phyloP scores from a whole-genome alignment of 2,888 invertebrate species.

The Apodemia duryi region DNA sequence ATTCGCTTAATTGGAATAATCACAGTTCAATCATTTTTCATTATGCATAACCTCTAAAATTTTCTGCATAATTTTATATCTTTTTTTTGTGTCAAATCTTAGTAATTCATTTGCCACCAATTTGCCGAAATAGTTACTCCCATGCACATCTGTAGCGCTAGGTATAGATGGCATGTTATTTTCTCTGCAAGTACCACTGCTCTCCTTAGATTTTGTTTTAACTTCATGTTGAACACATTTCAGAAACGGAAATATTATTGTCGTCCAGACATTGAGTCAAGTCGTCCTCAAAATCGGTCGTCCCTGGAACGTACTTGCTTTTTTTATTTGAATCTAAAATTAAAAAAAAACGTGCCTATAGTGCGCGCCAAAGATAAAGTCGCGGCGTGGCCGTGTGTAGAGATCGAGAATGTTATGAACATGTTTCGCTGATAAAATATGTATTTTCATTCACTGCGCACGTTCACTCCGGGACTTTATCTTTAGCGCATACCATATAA shows the following conservation, averaged over 20 bases:
- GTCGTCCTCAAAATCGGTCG: constrained; percentile 7
- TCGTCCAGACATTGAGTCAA: constrained; percentile 5
- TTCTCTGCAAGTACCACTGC: constrained; percentile 3
- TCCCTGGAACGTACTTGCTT: constrained; percentile 3
- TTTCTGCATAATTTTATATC: too few relatives aligned
- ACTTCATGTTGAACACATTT: background rate
- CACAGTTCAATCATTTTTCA: too few relatives aligned
- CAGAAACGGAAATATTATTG: constrained; percentile 3
- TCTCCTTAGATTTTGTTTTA: background rate
- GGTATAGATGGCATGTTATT: constrained; percentile 11
- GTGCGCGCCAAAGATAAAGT: constrained; percentile 3
- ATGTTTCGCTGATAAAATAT: too few relatives aligned
- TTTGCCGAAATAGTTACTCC: background rate
- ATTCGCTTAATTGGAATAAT: too few relatives aligned
- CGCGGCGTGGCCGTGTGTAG: background rate
- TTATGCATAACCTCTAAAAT: too few relatives aligned
- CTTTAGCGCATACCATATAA: background rate
- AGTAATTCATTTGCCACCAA: too few relatives aligned
- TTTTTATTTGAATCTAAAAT: constrained; percentile 8
- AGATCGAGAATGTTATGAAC: too few relatives aligned
- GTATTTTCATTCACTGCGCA: background rate
- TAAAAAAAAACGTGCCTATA: constrained; percentile 3
- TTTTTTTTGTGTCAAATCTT: too few relatives aligned
- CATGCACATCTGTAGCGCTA: constrained; percentile 6
- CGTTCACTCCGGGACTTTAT: constrained; percentile 1